A percentile compares a stretch with the other conserved stretches of the same genome.
These are phyloP conservation scores for Gymnorhina tibicen DNA, from an alignment of 2,113 vertebrate genomes.

Conservation along the genomic window DNA sequence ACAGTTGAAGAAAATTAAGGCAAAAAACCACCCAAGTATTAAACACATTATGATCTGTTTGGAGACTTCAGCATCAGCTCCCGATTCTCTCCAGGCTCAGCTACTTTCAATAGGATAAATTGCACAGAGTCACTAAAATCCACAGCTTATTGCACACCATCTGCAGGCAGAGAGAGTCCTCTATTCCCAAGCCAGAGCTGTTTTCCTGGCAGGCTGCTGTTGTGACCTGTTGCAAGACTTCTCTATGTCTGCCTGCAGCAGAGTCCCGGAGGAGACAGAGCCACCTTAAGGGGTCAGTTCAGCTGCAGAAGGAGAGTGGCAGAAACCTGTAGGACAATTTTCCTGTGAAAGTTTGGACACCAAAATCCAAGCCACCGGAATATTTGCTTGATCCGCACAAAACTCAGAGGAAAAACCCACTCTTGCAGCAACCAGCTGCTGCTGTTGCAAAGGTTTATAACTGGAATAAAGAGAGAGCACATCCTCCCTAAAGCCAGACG, in stretches of 20 bases:
- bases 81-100: not conserved
- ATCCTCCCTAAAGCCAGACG: not conserved
- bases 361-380: not conserved
- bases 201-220: not conserved
- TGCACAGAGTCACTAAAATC: not conserved
- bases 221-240: not conserved
- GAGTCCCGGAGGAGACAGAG: not conserved
- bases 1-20: not conserved
- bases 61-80: not conserved
- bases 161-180: not conserved
- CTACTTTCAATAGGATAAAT: conserved; percentile 25
- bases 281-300: not conserved
- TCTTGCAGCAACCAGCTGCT: not conserved
- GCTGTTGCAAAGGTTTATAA: not conserved
- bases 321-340: not conserved
- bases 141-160: not conserved
- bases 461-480: not conserved
- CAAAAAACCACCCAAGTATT: not conserved
- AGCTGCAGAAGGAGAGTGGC: not conserved
- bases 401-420: not conserved
- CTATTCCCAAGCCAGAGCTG: not conserved
- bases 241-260: not conserved
- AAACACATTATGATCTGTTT: not conserved
- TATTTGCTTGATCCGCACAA: not conserved
- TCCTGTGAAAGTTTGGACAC: not conserved